These are phyloP conservation scores for Dryocosmus kuriphilus DNA, from an alignment of 2,888 invertebrate species.

Conservation along the genomic window DNA sequence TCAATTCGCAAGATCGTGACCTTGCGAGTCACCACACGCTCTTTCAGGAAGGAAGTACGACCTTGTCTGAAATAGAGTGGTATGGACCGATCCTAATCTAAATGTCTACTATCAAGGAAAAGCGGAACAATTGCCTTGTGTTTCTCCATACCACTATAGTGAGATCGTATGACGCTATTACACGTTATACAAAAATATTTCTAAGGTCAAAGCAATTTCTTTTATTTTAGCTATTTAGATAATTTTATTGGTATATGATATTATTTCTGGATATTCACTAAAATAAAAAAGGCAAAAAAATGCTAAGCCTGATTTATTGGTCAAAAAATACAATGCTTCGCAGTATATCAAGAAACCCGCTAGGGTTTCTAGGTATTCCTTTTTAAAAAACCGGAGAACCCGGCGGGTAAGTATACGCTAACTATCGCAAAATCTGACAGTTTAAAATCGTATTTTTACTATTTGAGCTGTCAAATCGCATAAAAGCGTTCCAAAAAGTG, in stretches of 20 bases:
- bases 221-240: neutral
- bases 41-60: neutral
- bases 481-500: too few species aligned
- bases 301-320: too few species aligned
- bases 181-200: neutral
- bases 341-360: too few species aligned
- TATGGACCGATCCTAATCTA: neutral
- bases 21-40: neutral
- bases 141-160: neutral
- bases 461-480: too few species aligned
- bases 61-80: neutral
- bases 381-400: too few species aligned
- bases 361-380: too few species aligned
- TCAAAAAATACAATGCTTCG: too few species aligned
- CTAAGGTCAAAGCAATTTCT: neutral
- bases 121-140: neutral
- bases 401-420: too few species aligned
- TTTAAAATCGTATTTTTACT: too few species aligned
- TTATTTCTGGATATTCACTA: too few species aligned
- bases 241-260: neutral
- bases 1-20: constrained; percentile 2
- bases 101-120: constrained; percentile 4
- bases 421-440: too few species aligned
- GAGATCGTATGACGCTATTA: constrained; percentile 3
- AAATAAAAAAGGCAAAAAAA: too few species aligned